These are phyloP conservation scores for Temnothorax ravouxi DNA, from an alignment of 2,888 invertebrate genomes.

Conservation along the genomic window DNA sequence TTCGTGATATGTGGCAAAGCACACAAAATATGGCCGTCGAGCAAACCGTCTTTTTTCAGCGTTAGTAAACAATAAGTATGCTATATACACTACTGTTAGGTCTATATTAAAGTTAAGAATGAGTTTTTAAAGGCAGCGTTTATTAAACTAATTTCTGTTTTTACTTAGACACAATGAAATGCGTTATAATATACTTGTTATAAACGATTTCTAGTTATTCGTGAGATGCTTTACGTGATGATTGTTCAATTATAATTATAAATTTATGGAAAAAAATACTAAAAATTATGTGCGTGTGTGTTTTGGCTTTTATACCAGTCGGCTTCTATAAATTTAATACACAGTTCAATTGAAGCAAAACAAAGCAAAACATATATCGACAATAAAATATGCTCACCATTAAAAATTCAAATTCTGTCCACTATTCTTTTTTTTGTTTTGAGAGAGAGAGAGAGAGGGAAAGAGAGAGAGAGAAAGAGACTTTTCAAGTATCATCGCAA, in stretches of 20 bases:
- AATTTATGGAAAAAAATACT: not conserved
- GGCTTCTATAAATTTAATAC: not conserved
- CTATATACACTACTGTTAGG: too few species aligned
- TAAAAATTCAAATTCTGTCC: not conserved
- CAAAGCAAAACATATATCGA: too few species aligned
- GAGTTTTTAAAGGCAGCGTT: not conserved
- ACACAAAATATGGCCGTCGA: not conserved
- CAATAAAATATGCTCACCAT: not conserved
- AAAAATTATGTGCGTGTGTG: not conserved
- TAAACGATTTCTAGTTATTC: not conserved
- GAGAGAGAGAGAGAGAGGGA: not conserved
- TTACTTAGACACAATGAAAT: not conserved
- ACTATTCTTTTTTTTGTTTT: too few species aligned
- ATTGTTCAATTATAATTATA: not conserved
- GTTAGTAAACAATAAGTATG: not conserved
- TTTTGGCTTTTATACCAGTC: not conserved
- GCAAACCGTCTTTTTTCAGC: not conserved
- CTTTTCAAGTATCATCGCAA: slow-evolving; percentile 9
- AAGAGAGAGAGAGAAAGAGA: not conserved
- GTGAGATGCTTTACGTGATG: not conserved
- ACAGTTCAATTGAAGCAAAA: not conserved
- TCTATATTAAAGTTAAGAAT: not conserved
- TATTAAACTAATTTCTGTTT: not conserved
- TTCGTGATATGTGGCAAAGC: not conserved
- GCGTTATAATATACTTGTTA: not conserved